Percentiles rank a stretch among this genome's conserved stretches.
phyloP scores from a whole-genome alignment of 1,140 invertebrate genomes.

The Drosophila fuyamai region DNA sequence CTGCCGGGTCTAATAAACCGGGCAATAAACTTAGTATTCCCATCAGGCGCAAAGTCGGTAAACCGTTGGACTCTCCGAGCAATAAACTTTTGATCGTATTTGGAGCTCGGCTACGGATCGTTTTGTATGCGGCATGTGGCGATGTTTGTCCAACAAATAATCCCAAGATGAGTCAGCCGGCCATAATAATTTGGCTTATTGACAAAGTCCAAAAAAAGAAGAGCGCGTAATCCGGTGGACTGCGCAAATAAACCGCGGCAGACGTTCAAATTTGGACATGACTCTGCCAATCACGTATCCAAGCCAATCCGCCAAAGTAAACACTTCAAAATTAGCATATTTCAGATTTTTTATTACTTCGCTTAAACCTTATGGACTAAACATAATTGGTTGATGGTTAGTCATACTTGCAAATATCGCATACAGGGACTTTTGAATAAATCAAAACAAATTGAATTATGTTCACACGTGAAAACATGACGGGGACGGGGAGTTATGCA shows the following conservation, averaged over 20 bases:
- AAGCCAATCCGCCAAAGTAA: constrained; percentile 19
- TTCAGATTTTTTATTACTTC: constrained; percentile 41
- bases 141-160: constrained; percentile 59
- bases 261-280: constrained; percentile 57
- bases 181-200: constrained; percentile 32
- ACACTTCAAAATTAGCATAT: constrained; percentile 34
- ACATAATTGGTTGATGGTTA: constrained; percentile 56
- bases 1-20: constrained; percentile 51
- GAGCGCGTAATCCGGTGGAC: constrained; percentile 58
- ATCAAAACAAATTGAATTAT: constrained; percentile 68
- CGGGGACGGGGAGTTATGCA: constrained; percentile 38
- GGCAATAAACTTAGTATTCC: constrained; percentile 50
- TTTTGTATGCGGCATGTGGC: constrained; percentile 61
- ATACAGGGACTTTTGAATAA: constrained; percentile 77
- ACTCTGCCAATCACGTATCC: constrained; percentile 36
- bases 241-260: constrained; percentile 28
- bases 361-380: constrained; percentile 48
- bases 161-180: constrained; percentile 53
- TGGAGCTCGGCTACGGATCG: constrained; percentile 48
- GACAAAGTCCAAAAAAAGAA: constrained; percentile 58
- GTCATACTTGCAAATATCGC: constrained; percentile 80
- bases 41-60: constrained; percentile 34
- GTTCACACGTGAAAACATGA: constrained; percentile 70
- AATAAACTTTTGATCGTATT: constrained; percentile 68
- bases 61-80: constrained; percentile 46